These are phyloP conservation scores for Nasonia giraulti DNA, from an alignment of 1,140 invertebrate species.

Conservation along the genomic window DNA sequence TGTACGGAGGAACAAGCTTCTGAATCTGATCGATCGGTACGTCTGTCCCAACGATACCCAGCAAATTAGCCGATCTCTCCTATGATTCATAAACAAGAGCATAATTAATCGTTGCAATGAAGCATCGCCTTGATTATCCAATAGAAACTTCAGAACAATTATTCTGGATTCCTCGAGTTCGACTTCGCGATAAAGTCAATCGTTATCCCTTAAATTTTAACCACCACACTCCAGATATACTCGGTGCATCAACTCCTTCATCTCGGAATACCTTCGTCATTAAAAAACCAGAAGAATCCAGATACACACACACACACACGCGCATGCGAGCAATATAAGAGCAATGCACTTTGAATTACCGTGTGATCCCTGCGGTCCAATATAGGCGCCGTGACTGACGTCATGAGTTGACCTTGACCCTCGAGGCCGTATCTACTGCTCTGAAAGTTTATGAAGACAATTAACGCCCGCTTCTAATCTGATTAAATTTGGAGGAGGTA, in stretches of 20 bases:
- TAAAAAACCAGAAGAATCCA: no score
- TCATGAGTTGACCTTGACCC: slow-evolving; percentile 86
- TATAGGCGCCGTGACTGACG: slow-evolving; percentile 92
- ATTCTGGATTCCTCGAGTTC: background rate
- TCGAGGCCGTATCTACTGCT: slow-evolving; percentile 81
- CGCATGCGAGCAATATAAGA: background rate
- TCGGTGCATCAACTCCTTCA: no score
- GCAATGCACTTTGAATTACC: slow-evolving; percentile 74
- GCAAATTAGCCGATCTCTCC: slow-evolving; percentile 88
- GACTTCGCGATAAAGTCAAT: no score
- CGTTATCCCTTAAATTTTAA: no score
- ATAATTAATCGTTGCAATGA: background rate
- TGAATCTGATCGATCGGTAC: slow-evolving; percentile 94
- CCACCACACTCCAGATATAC: no score
- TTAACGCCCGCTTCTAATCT: slow-evolving; percentile 36
- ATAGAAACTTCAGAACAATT: background rate
- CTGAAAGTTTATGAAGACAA: slow-evolving; percentile 68
- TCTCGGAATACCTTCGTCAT: no score
- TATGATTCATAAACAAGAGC: slow-evolving; percentile 69
- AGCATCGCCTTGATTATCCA: background rate
- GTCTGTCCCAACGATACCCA: slow-evolving; percentile 96
- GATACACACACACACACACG: no score
- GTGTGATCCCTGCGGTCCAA: slow-evolving; percentile 93
- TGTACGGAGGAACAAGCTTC: slow-evolving; percentile 92
- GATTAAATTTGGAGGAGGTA: slow-evolving; percentile 25